phyloP scores from a whole-genome alignment of 1,140 invertebrate genomes.

The Sitodiplosis mosellana region DNA sequence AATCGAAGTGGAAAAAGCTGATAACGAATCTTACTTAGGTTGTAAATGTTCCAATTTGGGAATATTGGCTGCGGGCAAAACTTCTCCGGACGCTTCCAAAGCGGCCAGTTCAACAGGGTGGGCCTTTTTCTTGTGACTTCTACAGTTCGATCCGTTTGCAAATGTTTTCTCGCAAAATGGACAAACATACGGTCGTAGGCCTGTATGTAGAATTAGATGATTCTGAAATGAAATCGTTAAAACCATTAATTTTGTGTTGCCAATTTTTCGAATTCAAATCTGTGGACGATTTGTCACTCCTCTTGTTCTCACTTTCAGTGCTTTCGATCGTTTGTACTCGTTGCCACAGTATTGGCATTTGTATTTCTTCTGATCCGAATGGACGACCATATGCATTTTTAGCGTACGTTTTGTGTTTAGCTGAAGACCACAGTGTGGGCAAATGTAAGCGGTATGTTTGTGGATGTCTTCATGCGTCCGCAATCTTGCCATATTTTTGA shows the following conservation, averaged over 20 bases:
- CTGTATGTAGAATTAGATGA: constrained; percentile 27
- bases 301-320: constrained; percentile 14
- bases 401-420: constrained; percentile 28
- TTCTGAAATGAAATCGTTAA: constrained; percentile 9
- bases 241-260: neutral
- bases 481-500: constrained; percentile 20
- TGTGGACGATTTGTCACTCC: constrained; percentile 2
- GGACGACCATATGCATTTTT: constrained; percentile 27
- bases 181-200: constrained; percentile 27
- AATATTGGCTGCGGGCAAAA: constrained; percentile 9
- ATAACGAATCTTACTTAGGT: constrained; percentile 10
- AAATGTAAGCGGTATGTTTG: constrained; percentile 23
- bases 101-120: constrained; percentile 27
- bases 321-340: constrained; percentile 21
- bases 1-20: no score
- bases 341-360: constrained; percentile 25
- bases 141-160: constrained; percentile 29
- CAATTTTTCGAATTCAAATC: constrained; percentile 10
- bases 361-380: constrained; percentile 24
- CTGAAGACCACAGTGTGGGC: constrained; percentile 24
- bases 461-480: constrained; percentile 25
- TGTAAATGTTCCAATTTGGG: constrained; percentile 19
- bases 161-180: constrained; percentile 29
- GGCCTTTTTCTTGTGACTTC: constrained; percentile 27
- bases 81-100: constrained; percentile 17